These are phyloP conservation scores for Oligia strigilis DNA, from an alignment of 2,888 invertebrate species.

Conservation along the genomic window DNA sequence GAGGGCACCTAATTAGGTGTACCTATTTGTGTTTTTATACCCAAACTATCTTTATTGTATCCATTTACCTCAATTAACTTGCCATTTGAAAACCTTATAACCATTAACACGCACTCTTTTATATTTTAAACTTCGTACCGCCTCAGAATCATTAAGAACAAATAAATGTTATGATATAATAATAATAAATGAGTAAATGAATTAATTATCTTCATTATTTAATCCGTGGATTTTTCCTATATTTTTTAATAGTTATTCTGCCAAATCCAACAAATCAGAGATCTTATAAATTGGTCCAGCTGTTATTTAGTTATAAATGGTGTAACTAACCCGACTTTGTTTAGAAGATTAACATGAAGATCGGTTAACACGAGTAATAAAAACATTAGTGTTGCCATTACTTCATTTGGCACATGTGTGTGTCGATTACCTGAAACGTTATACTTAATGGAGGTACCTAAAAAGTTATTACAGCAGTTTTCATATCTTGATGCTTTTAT, in stretches of 20 bases:
- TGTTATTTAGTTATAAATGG: too few relatives aligned
- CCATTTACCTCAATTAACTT: conserved; percentile 8
- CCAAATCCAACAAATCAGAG: too few relatives aligned
- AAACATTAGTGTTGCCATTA: conserved; percentile 1
- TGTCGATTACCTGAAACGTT: conserved; percentile 13
- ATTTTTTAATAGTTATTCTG: too few relatives aligned
- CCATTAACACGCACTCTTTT: conserved; percentile 13
- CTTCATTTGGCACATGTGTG: conserved; percentile 18
- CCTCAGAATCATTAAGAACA: too few relatives aligned
- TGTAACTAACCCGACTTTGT: too few relatives aligned
- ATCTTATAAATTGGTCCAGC: too few relatives aligned
- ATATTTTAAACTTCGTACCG: background rate
- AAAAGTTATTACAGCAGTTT: background rate
- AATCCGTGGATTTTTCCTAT: too few relatives aligned
- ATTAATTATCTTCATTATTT: too few relatives aligned
- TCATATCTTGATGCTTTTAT: background rate
- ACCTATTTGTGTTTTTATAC: background rate
- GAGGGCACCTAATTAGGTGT: background rate
- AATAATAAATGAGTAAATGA: too few relatives aligned
- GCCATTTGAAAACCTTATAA: background rate
- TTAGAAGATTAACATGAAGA: background rate
- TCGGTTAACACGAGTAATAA: conserved; percentile 8
- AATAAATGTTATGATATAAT: too few relatives aligned
- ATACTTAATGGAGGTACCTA: background rate
- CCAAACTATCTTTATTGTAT: background rate